These are phyloP conservation scores for Cynopterus brachyotis DNA, from an alignment of 2,113 vertebrate genomes.

Conservation along the genomic window DNA sequence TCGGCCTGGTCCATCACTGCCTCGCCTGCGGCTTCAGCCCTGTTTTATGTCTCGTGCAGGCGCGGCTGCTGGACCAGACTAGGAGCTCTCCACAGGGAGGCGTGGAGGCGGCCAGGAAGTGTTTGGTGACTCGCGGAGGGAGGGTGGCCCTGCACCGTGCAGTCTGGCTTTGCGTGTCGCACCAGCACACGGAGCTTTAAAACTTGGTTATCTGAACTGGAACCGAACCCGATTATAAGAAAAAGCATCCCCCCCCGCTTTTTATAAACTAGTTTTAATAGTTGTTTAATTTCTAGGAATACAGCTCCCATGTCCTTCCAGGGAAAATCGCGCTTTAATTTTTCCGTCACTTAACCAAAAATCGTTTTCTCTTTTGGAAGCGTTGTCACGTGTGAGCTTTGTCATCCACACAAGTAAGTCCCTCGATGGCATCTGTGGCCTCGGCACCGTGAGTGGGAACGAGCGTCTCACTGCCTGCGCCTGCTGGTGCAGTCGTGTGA, in stretches of 20 bases:
- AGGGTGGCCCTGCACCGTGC: accelerated
- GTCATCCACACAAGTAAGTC: background rate
- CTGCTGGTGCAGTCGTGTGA: background rate
- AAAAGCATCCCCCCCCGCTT: background rate
- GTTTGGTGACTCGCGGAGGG: accelerated
- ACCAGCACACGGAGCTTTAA: too few species aligned
- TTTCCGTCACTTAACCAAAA: background rate
- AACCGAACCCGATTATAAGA: background rate
- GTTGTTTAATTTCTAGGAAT: background rate
- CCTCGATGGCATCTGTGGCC: accelerated
- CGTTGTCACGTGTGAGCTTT: background rate
- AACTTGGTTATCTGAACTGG: background rate
- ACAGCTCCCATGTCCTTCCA: background rate
- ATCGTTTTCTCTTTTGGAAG: background rate
- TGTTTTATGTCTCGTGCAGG: background rate
- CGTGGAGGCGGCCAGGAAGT: too few species aligned
- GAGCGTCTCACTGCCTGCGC: accelerated
- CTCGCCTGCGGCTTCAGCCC: accelerated
- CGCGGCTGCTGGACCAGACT: background rate
- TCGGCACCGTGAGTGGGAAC: background rate
- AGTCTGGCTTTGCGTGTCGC: too few species aligned
- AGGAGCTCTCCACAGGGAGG: too few species aligned
- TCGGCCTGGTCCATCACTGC: accelerated
- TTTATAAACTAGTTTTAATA: background rate
- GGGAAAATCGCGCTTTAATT: background rate